Base-by-base conservation (phyloP, 2,797 vertebrate species). In the Hafferia zeledoni region DNA sequence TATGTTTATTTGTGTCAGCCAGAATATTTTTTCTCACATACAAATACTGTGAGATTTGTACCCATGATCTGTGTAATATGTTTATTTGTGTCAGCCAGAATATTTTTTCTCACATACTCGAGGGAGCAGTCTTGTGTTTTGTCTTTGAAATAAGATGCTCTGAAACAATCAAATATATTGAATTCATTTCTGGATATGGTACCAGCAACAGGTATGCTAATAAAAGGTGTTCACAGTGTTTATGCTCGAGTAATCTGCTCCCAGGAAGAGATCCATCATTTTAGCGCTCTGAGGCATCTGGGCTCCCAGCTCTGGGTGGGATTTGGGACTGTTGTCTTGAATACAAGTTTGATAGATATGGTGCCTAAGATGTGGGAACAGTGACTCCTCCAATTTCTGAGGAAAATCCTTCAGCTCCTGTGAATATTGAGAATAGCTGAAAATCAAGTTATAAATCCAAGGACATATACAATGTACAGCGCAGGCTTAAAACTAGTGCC, bases 181-280 rank as follows among this genome's bases (percentile, higher is more conserved):
- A 89, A 68, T 89, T 61, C 6, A 74, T 95, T 92, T 89, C 69
- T 69, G 88, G 61, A 52, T 25, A 69, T 0, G 1, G 28, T 67
- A 71, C 8, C 60, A 50, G 77, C 0, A 0, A 71, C 4, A 87
- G 78, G 75, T 87, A 37, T 2, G 1, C 33, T 90, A 55, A 65
- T 78, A 53, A 44, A 57, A 75, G 82, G 63, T 11, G 15, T 30
- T 83, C 69, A 18, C 3, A 4, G 33, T 57, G 75, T 89, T 93
- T 65, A 71, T 64, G 91, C 72, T 90, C 83, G 71, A 83, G 61
- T 78, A 96, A 77, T 59, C 65, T 63, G 47, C 59, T 96, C 44
- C 77, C 5, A 6, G 89, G 82, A 93, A 95, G 72, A 93, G 72
- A 94, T 95, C 65, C 94, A 93, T 95, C 91, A 87, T 87, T 69